Base-by-base conservation (phyloP, 2,797 vertebrate species). In the Chaenodraco wilsoni region DNA sequence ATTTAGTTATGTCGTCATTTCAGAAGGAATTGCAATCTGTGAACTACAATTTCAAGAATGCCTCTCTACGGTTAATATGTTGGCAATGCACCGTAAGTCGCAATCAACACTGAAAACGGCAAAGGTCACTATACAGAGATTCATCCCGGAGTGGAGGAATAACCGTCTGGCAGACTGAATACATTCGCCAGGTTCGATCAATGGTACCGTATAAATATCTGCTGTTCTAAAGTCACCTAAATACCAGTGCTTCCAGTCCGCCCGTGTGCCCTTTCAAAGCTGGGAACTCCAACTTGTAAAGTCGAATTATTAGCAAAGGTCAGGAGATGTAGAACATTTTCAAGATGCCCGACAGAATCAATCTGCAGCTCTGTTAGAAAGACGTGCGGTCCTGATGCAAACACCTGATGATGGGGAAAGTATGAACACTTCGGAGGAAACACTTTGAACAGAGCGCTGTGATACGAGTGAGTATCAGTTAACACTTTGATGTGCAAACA, bases 281-380 rank as follows among this genome's bases (percentile, higher is more conserved):
- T 94, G 91, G 88, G 89, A 88, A 95, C 77, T 92, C 88, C 86
- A 89, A 90, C 94, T 93, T 93, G 94, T 90, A 94, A 94, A 91
- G 91, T 92, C 91, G 94, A 95, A 97, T 97, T 96, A 96, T 96
- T 96, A 97, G 95, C 95, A 98, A 99, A 99, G 97, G 97, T 98
- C 96, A 97, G 83, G 86, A 94, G 94, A 88, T 91, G 95, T 88
- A 95, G 93, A 91, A 83, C 94, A 95, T 94, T 95, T 94, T 40
- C 90, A 71, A 94, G 95, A 94, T 95, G 63, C 56, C 51, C 27
- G 19, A 52, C 33, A 83, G 41, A 88, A 90, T 95, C 95, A 90
- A 96, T 96, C 93, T 94, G 89, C 89, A 93, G 92, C 85, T 86
- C 92, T 94, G 91, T 92, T 92, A 93, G 93, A 95, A 72, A 54